A percentile compares a stretch with the other conserved stretches of the same genome.
Evolutionary conservation across 2,113 vertebrate species (phyloP).

Genomic region (Tauraco erythrolophus): DNA sequence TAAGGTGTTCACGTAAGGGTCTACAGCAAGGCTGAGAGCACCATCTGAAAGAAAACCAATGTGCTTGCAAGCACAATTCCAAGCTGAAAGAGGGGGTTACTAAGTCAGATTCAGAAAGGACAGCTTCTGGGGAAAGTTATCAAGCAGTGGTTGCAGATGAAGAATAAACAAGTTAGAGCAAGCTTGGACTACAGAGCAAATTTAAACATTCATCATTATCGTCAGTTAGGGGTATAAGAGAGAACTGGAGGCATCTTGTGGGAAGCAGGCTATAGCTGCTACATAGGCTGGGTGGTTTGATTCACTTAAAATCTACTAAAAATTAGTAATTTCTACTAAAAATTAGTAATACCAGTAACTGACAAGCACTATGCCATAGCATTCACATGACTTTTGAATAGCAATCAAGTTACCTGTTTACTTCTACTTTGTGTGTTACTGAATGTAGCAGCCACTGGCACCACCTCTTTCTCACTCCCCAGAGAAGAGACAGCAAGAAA

Average conservation of each 20-base stretch:
- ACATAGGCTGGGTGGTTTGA: neutral
- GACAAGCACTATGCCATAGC: neutral
- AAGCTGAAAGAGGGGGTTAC: neutral
- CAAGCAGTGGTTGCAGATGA: neutral
- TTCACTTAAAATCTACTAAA: neutral
- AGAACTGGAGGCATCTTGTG: neutral
- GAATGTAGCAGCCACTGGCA: neutral
- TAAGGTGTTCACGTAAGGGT: neutral
- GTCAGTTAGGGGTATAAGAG: neutral
- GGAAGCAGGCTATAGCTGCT: neutral
- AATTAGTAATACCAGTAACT: neutral
- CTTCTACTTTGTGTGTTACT: neutral
- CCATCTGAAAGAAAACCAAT: neutral
- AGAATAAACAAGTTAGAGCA: neutral
- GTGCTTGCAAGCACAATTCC: neutral
- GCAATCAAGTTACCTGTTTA: neutral
- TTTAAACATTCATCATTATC: neutral
- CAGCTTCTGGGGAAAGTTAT: neutral
- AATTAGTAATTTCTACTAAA: neutral
- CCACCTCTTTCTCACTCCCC: neutral
- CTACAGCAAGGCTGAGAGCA: neutral
- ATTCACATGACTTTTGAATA: neutral
- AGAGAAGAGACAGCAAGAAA: conserved; percentile 5
- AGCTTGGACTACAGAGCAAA: neutral
- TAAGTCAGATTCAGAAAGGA: neutral